Evolutionary conservation across 2,888 invertebrate genomes (phyloP).

Genomic region (Homarus gammarus): DNA sequence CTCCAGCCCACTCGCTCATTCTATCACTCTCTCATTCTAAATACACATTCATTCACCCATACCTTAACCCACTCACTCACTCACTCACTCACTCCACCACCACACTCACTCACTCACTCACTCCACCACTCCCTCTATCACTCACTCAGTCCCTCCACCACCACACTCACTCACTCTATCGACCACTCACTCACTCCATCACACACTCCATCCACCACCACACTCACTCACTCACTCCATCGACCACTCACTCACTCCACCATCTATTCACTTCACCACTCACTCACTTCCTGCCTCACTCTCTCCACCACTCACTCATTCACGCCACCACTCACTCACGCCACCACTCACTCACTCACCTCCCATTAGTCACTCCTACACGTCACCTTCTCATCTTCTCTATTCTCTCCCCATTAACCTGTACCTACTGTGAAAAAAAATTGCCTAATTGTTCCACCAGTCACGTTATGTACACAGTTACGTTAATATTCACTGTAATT

Average conservation of each 20-base stretch:
- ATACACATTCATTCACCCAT: no score
- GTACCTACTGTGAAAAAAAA: no score
- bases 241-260: not conserved
- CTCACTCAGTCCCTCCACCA: no score
- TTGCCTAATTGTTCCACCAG: no score
- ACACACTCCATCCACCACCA: not conserved
- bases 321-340: not conserved
- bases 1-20: constrained; percentile 15
- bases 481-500: no score
- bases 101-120: not conserved
- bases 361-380: no score
- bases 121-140: not conserved
- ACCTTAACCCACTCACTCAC: no score
- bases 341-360: not conserved
- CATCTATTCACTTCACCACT: not conserved
- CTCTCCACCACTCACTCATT: not conserved
- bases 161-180: constrained; percentile 16
- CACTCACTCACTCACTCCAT: not conserved
- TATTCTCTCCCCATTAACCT: no score
- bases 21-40: constrained; percentile 27
- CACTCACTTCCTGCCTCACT: not conserved
- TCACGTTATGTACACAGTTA: no score
- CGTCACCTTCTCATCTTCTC: no score
- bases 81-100: not conserved
- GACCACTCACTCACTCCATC: not conserved